Evolutionary conservation across 1,140 invertebrate genomes (phyloP), one percentile per base, ranked within the genome.

Genomic region (Orius insidiosus): DNA sequence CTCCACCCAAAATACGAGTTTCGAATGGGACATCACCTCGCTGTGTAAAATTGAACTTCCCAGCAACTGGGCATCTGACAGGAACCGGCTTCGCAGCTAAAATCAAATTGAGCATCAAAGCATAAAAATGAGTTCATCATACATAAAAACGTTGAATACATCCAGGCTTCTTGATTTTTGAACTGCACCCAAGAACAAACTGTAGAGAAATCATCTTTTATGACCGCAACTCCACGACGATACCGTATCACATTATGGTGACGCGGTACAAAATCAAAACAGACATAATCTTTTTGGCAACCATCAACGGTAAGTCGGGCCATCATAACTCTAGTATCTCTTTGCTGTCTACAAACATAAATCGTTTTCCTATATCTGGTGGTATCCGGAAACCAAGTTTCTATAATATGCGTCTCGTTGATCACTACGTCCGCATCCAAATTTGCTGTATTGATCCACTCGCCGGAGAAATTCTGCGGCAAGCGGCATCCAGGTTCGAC

Each of bases 281-380:
- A 97, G 6, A 96, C 77, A 58, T 86, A 97, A 74, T 97, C 93
- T 58, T 94, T 92, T 67, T 97, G 92, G 65, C 90, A 98, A 68
- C 89, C 92, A 67, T 96, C 92, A 1, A 96, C 88, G 4, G 89
- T 93, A 5, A 96, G 72, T 51, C 89, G 70, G 6, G 92, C 87
- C 86, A 97, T 93, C 77, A 98, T 89, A 42, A 46, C 52, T 18
- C 90, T 70, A 18, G 77, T 78, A 54, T 85, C 83, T 59, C 87
- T 67, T 61, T 84, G 74, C 67, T 96, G 85, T 46, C 83, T 76
- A 62, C 93, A 97, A n/a, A 93, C 80, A 62, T 94, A 97, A 59
- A 90, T 86, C 2, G 88, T 92, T 55, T 78, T 74, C 50, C 89
- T 72, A 56, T 78, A 92, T 55, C 87, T 70, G 0, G 83, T 82